These are phyloP conservation scores for Sorex fumeus DNA, from an alignment of 2,113 vertebrate genomes.

Conservation along the genomic window DNA sequence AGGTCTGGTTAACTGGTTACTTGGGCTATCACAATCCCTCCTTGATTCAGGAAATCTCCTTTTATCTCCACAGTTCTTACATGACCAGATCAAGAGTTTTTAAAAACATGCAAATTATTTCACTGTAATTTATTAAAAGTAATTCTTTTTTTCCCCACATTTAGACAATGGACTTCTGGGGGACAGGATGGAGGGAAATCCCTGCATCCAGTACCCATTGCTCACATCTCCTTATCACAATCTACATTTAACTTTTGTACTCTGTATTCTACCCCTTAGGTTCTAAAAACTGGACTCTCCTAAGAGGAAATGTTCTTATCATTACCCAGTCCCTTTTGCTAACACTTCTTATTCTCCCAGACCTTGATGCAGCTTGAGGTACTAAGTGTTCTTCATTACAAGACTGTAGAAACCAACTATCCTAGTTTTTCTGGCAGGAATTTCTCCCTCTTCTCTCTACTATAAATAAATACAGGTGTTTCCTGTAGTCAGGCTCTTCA, in stretches of 20 bases:
- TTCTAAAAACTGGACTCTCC: background rate
- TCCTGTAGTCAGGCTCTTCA: conserved; percentile 37
- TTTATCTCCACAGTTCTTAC: background rate
- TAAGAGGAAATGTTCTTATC: background rate
- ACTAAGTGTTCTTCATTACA: background rate
- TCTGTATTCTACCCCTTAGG: background rate
- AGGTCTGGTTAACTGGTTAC: background rate
- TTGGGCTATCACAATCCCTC: background rate
- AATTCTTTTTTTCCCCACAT: conserved; percentile 33
- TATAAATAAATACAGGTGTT: conserved; percentile 75
- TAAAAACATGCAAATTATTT: background rate
- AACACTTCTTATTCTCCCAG: conserved; percentile 4
- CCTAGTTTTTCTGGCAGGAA: conserved; percentile 32
- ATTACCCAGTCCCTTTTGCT: background rate
- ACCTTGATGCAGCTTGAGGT: background rate
- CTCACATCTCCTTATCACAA: conserved; percentile 17
- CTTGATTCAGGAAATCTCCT: background rate
- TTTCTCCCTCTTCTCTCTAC: conserved; percentile 9
- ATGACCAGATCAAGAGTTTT: background rate
- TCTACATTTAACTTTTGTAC: conserved; percentile 28
- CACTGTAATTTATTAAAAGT: background rate
- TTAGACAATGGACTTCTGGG: conserved; percentile 56
- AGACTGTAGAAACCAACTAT: background rate
- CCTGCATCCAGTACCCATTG: conserved; percentile 11
- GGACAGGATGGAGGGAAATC: conserved; percentile 11